Evolutionary conservation across 1,140 invertebrate species (phyloP).

Genomic region (Penaeus japonicus): DNA sequence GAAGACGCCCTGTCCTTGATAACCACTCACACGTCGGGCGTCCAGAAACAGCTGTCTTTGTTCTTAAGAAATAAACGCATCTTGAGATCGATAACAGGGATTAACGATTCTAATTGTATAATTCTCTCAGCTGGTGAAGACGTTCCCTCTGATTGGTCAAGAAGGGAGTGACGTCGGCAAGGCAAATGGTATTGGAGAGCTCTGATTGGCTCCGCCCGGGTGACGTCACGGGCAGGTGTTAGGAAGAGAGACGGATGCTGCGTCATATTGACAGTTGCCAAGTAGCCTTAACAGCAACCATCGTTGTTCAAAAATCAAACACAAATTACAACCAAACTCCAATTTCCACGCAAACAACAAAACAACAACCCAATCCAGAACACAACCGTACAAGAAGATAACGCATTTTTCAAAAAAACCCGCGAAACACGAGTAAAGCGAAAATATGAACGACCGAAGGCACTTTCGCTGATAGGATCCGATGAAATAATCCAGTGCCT

Average conservation of each 20-base stretch:
- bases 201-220: background rate
- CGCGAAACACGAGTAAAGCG: too few species aligned
- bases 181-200: background rate
- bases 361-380: too few species aligned
- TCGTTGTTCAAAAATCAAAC: background rate
- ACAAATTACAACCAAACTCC: background rate
- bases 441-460: too few species aligned
- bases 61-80: constrained; percentile 36
- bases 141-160: constrained; percentile 17
- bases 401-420: too few species aligned
- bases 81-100: constrained; percentile 31
- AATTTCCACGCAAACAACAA: too few species aligned
- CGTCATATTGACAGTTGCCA: constrained; percentile 3
- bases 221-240: constrained; percentile 41
- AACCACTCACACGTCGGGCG: background rate
- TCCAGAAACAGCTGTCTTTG: constrained; percentile 39
- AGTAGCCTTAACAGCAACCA: background rate
- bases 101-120: constrained; percentile 53
- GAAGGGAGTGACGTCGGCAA: constrained; percentile 10
- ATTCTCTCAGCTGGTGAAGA: constrained; percentile 42
- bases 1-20: background rate
- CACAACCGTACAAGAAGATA: too few species aligned
- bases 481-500: too few species aligned
- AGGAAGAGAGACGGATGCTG: constrained; percentile 11
- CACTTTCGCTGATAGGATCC: too few species aligned